phyloP scores from a whole-genome alignment of 2,113 vertebrate genomes.

The Rhinoderma darwinii region DNA sequence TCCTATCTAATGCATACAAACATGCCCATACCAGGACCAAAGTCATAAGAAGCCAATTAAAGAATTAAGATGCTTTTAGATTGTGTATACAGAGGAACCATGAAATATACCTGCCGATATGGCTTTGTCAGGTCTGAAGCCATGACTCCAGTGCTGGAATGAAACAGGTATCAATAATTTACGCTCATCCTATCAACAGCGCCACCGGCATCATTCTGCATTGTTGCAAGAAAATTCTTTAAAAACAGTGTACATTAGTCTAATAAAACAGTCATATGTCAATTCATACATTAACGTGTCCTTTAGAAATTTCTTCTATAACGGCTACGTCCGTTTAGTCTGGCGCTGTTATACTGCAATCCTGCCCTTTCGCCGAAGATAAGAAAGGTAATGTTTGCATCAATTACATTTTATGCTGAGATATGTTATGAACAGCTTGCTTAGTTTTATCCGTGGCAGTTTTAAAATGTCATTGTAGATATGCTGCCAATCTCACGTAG shows the following conservation, averaged over 20 bases:
- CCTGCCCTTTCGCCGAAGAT: constrained; percentile 36
- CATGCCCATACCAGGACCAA: neutral
- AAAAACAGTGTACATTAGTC: neutral
- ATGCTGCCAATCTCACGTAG: constrained; percentile 52
- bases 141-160: neutral
- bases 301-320: constrained; percentile 13
- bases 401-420: constrained; percentile 19
- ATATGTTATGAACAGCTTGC: constrained; percentile 45
- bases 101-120: no score
- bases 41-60: neutral
- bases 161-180: neutral
- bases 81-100: neutral
- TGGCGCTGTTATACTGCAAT: constrained; percentile 19
- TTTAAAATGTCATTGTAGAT: constrained; percentile 54
- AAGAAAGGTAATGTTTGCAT: constrained; percentile 50
- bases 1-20: neutral
- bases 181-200: neutral
- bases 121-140: neutral
- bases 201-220: neutral
- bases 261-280: constrained; percentile 2
- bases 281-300: constrained; percentile 24
- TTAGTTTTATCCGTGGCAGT: constrained; percentile 26
- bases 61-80: neutral
- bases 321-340: neutral
- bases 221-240: neutral